Evolutionary conservation across 2,888 invertebrate species (phyloP), one percentile per base, ranked within the genome.

Genomic region (Mystacides longicornis): DNA sequence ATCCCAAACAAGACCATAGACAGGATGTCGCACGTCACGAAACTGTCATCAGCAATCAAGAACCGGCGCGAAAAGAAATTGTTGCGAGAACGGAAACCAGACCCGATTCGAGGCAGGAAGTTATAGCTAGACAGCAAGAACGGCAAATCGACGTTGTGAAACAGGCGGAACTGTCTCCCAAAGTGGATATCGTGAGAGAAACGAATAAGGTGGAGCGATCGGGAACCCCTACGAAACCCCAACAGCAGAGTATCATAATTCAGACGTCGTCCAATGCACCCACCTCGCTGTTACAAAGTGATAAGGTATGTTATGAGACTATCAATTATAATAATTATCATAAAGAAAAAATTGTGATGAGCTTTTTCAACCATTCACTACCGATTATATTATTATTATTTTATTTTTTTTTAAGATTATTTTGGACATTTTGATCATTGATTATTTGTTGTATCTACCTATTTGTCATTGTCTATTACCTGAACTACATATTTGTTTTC

Each of bases 261-360:
- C 33, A 57, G 33, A 31, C 52, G 19, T 22, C 55, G 11, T n/a
- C 55, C 7, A 11, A 55, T 23, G 14, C 55, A 11, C 33, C 58
- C 2, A 53, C 62, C 23, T 57, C 65, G n/a, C 54, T 54, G n/a
- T 60, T 62, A 19, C 54, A 64, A 1, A 58, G 65, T 21, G 49
- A 37, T 18, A 54, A 54, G 33, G 49, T 54, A 37, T 18, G 11
- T 27, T n/a, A n/a, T n/a, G n/a, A n/a, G n/a, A n/a, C n/a, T n/a
- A n/a, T n/a, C n/a, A n/a, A n/a, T n/a, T n/a, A n/a, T n/a, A n/a
- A n/a, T n/a, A n/a, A n/a, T n/a, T n/a, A n/a, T n/a, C n/a, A n/a
- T n/a, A n/a, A n/a, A n/a, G n/a, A n/a, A 9, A 31, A 9, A 14
- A 9, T 31, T 9, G 31, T 31, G 31, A 31, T n/a, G n/a, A n/a